Evolutionary conservation across 2,113 vertebrate species (phyloP), one percentile per base, ranked within the genome.

Genomic region (Plectropomus leopardus): DNA sequence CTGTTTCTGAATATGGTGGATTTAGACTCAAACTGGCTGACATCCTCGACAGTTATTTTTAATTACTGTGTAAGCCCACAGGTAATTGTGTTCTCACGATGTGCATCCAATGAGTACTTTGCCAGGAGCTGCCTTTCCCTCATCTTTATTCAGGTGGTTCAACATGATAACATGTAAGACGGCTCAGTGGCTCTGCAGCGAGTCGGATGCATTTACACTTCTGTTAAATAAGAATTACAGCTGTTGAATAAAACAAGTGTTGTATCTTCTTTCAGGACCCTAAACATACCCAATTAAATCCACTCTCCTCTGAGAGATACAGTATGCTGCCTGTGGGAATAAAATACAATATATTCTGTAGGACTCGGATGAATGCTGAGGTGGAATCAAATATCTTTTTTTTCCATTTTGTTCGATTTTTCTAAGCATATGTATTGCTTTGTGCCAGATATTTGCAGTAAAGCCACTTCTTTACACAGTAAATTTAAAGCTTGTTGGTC

Each of bases 141-240:
- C 61, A 65, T 85, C 16, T 76, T 74, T 70, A 70, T 78, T 76
- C 75, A 80, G 45, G 44, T 21, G 44, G 48, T 66, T 75, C 47
- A 72, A 68, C 59, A 24, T 65, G 34, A 77, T 65, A 84, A 79
- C 60, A 47, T 30, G 32, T 57, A 70, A 58, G 67, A 57, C n/a
- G 10, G 78, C 61, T 83, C 73, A 69, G 67, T 34, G 60, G 67
- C 51, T 74, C 61, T 76, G 80, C 48, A 67, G 58, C 45, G 21
- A 84, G 65, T 86, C 75, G 80, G 45, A 79, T 40, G 47, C 65
- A 80, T 89, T 87, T 87, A 74, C 48, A n/a, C 34, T 64, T 64
- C 28, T 71, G 65, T 72, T 77, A 61, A 72, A 78, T 65, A 72
- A 68, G 42, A 67, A 78, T 77, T 32, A 76, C 67, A 76, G 47